Evolutionary conservation across 2,113 vertebrate genomes (phyloP), one percentile per base, ranked within the genome.

Genomic region (Andinoacara biseriatus): DNA sequence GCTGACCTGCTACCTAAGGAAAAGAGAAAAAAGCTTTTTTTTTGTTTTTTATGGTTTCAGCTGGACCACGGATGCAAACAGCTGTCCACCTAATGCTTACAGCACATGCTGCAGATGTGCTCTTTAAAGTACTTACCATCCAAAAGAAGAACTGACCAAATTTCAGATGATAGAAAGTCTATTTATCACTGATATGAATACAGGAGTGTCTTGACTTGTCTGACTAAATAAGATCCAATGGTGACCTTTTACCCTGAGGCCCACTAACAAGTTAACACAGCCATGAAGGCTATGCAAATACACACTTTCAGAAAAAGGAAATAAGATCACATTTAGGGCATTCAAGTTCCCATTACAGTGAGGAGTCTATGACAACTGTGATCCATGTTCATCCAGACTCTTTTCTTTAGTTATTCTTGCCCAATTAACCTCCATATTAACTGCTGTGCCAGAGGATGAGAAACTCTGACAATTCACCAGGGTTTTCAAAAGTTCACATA

Each of bases 401-500:
- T 67, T 58, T 69, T 5, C 29, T 33, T 59, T 20, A 6, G 4
- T 56, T 77, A 26, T 14, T 72, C 33, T 60, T 57, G 26, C 24
- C 35, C 63, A 83, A 52, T 87, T 78, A 76, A 52, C 74, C 69
- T 81, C 46, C 24, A 9, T 6, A n/a, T 46, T 18, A 10, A 72
- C 10, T 7, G 22, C 78, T 60, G 13, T 1, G 17, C 18, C 26
- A 24, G 11, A 14, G 31, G 13, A 26, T 49, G 40, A 59, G 61
- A 83, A 81, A 83, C 54, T 0, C 22, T 2, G 63, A n/a, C 76
- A 63, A 46, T 76, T 74, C 83, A 69, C 62, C 40, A 26, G 10
- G 56, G 58, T 62, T 85, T 78, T 40, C 14, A 75, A 81, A 79
- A 76, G 61, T 84, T 83, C 76, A 84, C 62, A 40, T 58, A 54